Evolutionary conservation across 1,140 invertebrate species (phyloP), one percentile per base, ranked within the genome.

Genomic region (Trachymyrmex septentrionalis): DNA sequence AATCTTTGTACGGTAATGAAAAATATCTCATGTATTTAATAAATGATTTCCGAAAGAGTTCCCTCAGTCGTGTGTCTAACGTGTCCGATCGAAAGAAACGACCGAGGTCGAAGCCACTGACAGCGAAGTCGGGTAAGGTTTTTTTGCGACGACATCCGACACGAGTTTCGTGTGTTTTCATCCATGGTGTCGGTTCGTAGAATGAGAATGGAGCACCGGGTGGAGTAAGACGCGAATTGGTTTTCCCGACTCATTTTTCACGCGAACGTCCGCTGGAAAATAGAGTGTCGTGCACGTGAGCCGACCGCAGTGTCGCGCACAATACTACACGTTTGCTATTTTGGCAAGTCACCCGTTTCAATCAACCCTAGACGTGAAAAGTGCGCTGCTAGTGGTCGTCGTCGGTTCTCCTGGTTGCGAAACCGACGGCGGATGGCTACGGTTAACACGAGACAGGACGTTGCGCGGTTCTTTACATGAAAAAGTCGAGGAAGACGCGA

Each of bases 311-410:
- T 72, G 76, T 89, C 85, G 77, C 57, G 75, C 63, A 89, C 81
- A 88, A 89, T 91, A 87, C 72, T 57, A 88, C 85, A 88, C 86
- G 55, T 75, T 63, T 24, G 78, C 50, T 72, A 80, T 91, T 91
- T 91, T 81, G 90, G 91, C 91, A 90, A 91, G 91, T 91, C 90
- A 91, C 88, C 82, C 77, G 38, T 91, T 91, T 90, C 91, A 91
- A 91, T 91, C 90, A 91, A 89, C 61, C 69, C 59, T 27, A n/a
- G 55, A 27, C 38, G 44, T 64, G 82, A 82, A 75, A 66, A 57
- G 24, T 30, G 21, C 63, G 57, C 69, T 30, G 44, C 27, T 14
- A 12, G 50, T 38, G n/a, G 14, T 38, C n/a, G 72, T 14, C 38
- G 50, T 3, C 10, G n/a, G 38, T 27, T n/a, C n/a, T n/a, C 21